phyloP scores from a whole-genome alignment of 2,113 vertebrate genomes.

The Zeus faber region DNA sequence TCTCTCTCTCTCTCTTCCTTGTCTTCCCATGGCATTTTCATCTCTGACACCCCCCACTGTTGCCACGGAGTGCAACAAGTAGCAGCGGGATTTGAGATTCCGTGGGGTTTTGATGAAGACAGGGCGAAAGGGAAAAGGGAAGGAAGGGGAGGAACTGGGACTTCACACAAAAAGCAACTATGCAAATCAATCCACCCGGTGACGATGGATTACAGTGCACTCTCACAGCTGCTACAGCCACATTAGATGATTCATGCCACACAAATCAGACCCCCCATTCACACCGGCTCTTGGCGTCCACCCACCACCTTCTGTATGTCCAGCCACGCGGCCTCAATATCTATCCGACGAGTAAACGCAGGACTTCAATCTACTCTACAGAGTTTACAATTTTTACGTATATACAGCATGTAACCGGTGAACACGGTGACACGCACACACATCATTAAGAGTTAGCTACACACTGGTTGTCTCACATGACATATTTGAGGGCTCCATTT shows the following conservation, averaged over 20 bases:
- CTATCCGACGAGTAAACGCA: neutral
- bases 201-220: slow-evolving; percentile 67
- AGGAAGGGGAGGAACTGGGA: slow-evolving; percentile 47
- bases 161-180: slow-evolving; percentile 68
- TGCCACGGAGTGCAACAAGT: slow-evolving; percentile 61
- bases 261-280: slow-evolving; percentile 51
- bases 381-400: too few relatives aligned
- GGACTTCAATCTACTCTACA: too few relatives aligned
- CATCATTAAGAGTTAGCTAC: too few relatives aligned
- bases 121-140: slow-evolving; percentile 31
- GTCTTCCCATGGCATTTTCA: slow-evolving; percentile 28
- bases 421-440: too few relatives aligned
- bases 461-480: too few relatives aligned
- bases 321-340: slow-evolving; percentile 28
- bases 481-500: too few relatives aligned
- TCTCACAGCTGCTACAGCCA: slow-evolving; percentile 44
- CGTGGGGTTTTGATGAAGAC: slow-evolving; percentile 14
- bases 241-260: slow-evolving; percentile 59
- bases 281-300: slow-evolving; percentile 30
- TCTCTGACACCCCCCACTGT: slow-evolving; percentile 31
- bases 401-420: too few relatives aligned
- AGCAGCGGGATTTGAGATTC: slow-evolving; percentile 21
- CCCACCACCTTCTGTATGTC: slow-evolving; percentile 33
- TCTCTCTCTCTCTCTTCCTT: slow-evolving; percentile 16
- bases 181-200: slow-evolving; percentile 65